Percentiles rank a stretch among this genome's conserved stretches.
Conservation (phyloP, 1,140 invertebrate species). For the Aradophagus sp. region DNA sequence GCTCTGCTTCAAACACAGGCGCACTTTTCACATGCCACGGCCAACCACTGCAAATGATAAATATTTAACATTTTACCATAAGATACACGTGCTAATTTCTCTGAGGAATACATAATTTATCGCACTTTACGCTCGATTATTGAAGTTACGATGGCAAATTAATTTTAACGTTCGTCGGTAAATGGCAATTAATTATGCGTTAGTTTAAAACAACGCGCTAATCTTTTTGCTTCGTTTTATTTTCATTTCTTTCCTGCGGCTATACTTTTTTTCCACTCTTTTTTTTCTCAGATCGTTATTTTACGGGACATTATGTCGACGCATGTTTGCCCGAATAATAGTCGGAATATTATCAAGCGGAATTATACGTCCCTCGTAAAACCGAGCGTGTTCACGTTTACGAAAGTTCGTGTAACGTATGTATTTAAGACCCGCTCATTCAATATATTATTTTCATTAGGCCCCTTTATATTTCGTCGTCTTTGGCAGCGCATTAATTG, state of each 20-base stretch:
- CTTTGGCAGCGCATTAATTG: neutral
- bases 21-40: too few relatives aligned
- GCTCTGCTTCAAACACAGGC: too few relatives aligned
- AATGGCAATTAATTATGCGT: conserved; percentile 17
- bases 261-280: conserved; percentile 6
- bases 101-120: conserved; percentile 15
- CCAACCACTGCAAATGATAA: conserved; percentile 5
- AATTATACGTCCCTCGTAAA: conserved; percentile 38
- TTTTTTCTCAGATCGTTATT: conserved; percentile 31
- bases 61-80: conserved; percentile 7
- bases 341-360: conserved; percentile 30
- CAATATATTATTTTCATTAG: too few relatives aligned
- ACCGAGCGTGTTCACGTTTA: conserved; percentile 13
- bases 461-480: too few relatives aligned
- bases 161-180: conserved; percentile 19
- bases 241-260: neutral
- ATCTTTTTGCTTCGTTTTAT: too few relatives aligned
- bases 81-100: conserved; percentile 11
- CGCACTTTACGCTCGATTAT: conserved; percentile 15
- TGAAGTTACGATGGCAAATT: conserved; percentile 17
- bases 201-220: conserved; percentile 13
- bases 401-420: conserved; percentile 23
- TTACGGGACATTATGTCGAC: conserved; percentile 29
- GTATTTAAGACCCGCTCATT: conserved; percentile 19
- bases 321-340: conserved; percentile 36